Evolutionary conservation across 2,888 invertebrate species (phyloP).

Genomic region (Smittia sp.): DNA sequence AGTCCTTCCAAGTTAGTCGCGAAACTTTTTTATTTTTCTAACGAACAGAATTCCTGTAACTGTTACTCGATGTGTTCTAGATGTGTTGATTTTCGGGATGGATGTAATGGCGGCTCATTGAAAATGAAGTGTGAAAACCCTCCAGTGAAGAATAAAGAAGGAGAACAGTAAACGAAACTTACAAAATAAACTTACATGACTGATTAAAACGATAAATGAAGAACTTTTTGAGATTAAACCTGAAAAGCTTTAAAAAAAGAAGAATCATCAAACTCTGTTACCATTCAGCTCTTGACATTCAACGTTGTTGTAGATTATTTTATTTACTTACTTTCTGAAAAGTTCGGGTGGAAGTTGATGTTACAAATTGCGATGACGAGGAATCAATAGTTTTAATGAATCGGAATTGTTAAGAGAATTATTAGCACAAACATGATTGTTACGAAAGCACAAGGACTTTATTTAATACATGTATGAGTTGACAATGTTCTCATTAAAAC

Average conservation of each 20-base stretch:
- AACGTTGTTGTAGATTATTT: background rate
- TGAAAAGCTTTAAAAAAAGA: slow-evolving; percentile 10
- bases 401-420: background rate
- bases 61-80: background rate
- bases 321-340: slow-evolving; percentile 5
- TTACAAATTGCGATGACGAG: background rate
- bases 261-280: slow-evolving; percentile 1
- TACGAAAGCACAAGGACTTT: background rate
- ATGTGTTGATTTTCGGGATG: background rate
- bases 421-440: slow-evolving; percentile 18
- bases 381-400: too few species aligned
- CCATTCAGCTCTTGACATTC: background rate
- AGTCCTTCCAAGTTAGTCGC: background rate
- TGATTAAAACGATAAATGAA: background rate
- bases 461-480: background rate
- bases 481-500: background rate
- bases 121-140: slow-evolving; percentile 25
- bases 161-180: background rate
- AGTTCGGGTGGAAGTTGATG: background rate
- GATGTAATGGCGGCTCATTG: background rate
- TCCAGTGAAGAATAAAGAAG: background rate
- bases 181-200: slow-evolving; percentile 16
- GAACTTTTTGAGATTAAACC: slow-evolving; percentile 22
- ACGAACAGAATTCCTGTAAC: background rate
- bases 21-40: background rate